phyloP scores from a whole-genome alignment of 2,888 invertebrate species.

The Aleiodes leptofemur region DNA sequence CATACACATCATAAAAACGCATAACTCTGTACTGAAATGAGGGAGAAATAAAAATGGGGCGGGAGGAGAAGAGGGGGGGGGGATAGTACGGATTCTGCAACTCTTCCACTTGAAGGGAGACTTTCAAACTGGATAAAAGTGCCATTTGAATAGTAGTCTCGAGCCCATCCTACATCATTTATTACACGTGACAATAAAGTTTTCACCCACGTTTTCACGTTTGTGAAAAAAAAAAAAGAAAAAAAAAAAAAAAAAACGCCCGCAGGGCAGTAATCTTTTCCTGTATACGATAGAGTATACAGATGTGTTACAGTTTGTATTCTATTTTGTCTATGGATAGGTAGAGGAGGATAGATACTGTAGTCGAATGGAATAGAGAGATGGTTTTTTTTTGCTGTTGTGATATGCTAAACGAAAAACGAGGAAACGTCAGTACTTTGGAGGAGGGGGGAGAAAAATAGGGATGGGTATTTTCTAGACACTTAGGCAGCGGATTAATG shows the following conservation, averaged over 20 bases:
- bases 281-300: conserved; percentile 66
- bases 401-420: conserved; percentile 64
- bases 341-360: conserved; percentile 37
- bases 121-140: conserved; percentile 37
- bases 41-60: neutral
- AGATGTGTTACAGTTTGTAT: conserved; percentile 36
- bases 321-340: conserved; percentile 48
- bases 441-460: conserved; percentile 1
- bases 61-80: neutral
- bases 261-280: conserved; percentile 71
- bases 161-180: conserved; percentile 71
- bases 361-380: neutral
- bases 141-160: conserved; percentile 36
- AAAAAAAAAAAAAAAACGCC: conserved; percentile 32
- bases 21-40: conserved; percentile 31
- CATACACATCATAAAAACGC: conserved; percentile 40
- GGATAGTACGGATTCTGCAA: conserved; percentile 29
- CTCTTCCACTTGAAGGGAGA: conserved; percentile 37
- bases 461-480: conserved; percentile 60
- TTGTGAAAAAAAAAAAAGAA: neutral
- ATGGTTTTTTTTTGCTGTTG: conserved; percentile 57
- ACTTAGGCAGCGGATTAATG: conserved; percentile 62
- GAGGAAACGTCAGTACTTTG: conserved; percentile 24
- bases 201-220: conserved; percentile 42
- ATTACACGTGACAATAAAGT: conserved; percentile 74